These are phyloP conservation scores for Trichacis sp. DNA, from an alignment of 2,888 invertebrate species.

Conservation along the genomic window DNA sequence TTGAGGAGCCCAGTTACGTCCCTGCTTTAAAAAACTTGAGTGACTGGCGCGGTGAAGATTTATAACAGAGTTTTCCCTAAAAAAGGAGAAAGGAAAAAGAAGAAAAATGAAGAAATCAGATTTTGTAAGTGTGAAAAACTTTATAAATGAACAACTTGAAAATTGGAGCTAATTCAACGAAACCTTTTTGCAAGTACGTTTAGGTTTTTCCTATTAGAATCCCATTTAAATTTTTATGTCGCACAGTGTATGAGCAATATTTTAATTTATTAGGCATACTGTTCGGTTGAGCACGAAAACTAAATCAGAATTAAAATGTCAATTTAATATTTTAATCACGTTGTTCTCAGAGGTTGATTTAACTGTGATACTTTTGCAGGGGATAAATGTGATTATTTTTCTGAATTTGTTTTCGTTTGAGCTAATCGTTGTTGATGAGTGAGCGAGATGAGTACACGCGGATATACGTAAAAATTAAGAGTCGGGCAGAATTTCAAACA, in stretches of 20 bases:
- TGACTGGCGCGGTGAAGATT: too few relatives aligned
- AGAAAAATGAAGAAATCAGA: too few relatives aligned
- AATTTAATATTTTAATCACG: neutral
- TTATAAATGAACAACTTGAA: too few relatives aligned
- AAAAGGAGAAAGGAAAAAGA: too few relatives aligned
- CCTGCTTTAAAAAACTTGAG: too few relatives aligned
- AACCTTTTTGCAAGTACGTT: too few relatives aligned
- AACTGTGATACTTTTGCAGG: constrained; percentile 2
- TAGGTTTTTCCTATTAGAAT: too few relatives aligned
- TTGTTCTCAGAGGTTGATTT: constrained; percentile 1
- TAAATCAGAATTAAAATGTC: neutral
- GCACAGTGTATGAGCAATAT: neutral
- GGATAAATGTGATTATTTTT: neutral
- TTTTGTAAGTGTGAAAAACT: too few relatives aligned
- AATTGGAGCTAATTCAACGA: too few relatives aligned
- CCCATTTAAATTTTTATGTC: too few relatives aligned
- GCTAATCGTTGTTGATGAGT: neutral
- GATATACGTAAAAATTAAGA: neutral
- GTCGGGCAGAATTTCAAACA: neutral
- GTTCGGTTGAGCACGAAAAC: neutral
- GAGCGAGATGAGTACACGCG: neutral
- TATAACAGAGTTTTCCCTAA: too few relatives aligned
- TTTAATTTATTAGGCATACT: neutral
- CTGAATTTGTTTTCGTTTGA: neutral
- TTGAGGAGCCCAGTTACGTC: too few relatives aligned